Percentiles rank a stretch among this genome's conserved stretches.
Conservation (phyloP, 2,888 invertebrate genomes). For the Sesia apiformis region DNA sequence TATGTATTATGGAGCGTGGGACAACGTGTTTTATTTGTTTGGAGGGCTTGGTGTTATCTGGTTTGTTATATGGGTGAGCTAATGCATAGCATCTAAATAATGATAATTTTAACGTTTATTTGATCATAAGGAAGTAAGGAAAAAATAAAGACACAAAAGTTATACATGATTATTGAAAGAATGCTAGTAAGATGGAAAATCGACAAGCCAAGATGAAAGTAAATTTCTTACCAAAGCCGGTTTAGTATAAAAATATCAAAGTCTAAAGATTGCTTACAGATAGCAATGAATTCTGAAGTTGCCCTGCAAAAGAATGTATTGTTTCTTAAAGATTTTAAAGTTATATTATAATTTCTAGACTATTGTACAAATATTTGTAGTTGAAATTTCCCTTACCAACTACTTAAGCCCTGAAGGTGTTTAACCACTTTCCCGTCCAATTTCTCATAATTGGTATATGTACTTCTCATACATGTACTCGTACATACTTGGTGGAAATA, state of each 20-base stretch:
- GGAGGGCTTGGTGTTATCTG: conserved; percentile 67
- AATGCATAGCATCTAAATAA: neutral
- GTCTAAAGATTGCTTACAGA: no score
- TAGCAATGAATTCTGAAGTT: no score
- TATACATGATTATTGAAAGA: neutral
- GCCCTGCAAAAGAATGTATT: no score
- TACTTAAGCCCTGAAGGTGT: no score
- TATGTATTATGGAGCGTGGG: conserved; percentile 68
- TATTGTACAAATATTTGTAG: no score
- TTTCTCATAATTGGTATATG: no score
- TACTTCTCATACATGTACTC: no score
- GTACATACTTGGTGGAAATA: no score
- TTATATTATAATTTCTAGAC: no score
- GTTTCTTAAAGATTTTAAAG: no score
- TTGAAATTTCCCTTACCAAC: no score
- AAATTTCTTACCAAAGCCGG: neutral
- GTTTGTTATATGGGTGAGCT: conserved; percentile 66
- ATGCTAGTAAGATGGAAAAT: neutral
- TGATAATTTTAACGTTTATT: neutral
- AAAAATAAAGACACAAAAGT: neutral
- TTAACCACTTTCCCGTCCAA: no score
- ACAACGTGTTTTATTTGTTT: conserved; percentile 75
- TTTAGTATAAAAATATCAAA: neutral
- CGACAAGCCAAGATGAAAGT: neutral
- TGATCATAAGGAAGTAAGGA: neutral